Evolutionary conservation across 2,888 invertebrate genomes (phyloP).

Genomic region (Agapostemon virescens): DNA sequence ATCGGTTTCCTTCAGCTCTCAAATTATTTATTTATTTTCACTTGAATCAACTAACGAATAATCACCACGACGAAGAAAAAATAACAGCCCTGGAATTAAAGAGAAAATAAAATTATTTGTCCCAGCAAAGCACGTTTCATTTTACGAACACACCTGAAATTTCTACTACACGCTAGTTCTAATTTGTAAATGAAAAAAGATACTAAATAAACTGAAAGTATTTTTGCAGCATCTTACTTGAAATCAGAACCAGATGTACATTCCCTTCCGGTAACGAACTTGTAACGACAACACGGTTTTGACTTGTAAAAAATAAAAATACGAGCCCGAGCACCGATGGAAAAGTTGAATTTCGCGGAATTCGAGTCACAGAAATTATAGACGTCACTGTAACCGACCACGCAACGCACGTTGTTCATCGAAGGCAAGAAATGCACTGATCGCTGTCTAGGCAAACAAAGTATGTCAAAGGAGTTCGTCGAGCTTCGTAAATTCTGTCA

Average conservation of each 20-base stretch:
- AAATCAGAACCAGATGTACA: background rate
- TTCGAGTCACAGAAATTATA: background rate
- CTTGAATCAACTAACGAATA: background rate
- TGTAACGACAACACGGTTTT: background rate
- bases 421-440: slow-evolving; percentile 1
- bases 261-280: background rate
- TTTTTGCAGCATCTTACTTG: background rate
- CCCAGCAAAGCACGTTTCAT: background rate
- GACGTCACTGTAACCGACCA: background rate
- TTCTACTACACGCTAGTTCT: background rate
- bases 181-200: background rate
- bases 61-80: background rate
- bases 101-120: background rate
- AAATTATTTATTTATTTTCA: background rate
- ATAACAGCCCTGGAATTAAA: background rate
- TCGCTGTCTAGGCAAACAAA: slow-evolving; percentile 9
- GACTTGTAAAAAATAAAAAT: background rate
- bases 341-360: background rate
- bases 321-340: background rate
- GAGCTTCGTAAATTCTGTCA: background rate
- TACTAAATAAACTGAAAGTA: background rate
- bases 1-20: background rate
- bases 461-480: slow-evolving; percentile 7
- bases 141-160: background rate
- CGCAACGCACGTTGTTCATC: background rate